phyloP scores from a whole-genome alignment of 2,113 vertebrate species.

The Protobothrops flavoviridis region DNA sequence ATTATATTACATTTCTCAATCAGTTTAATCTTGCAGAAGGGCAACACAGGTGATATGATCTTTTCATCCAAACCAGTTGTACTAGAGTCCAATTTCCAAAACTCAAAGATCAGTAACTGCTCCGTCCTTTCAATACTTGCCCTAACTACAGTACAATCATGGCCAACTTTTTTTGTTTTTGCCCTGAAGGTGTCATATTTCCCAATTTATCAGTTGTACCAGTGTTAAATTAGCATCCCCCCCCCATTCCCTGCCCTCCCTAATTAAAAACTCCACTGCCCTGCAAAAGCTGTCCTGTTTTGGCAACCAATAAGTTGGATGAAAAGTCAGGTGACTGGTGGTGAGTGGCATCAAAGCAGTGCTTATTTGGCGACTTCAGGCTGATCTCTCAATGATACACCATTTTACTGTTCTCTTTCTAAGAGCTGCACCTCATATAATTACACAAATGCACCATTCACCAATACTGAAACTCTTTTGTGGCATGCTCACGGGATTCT shows the following conservation, averaged over 20 bases:
- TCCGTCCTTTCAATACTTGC: neutral
- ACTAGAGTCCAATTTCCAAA: neutral
- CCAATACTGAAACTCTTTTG: neutral
- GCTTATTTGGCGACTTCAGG: neutral
- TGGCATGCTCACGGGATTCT: constrained; percentile 12
- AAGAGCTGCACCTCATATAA: neutral
- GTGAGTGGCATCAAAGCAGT: neutral
- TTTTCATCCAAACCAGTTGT: neutral
- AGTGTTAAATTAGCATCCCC: neutral
- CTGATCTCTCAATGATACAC: neutral
- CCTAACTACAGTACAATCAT: neutral
- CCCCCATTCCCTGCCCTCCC: neutral
- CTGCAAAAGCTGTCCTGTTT: neutral
- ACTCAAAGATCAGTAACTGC: neutral
- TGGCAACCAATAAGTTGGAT: neutral
- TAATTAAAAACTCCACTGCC: neutral
- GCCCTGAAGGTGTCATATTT: neutral
- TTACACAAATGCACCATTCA: fast-evolving
- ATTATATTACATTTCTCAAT: neutral
- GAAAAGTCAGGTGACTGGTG: neutral
- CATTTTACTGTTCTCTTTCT: neutral
- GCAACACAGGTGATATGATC: neutral
- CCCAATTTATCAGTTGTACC: neutral
- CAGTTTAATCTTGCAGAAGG: neutral
- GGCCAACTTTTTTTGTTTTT: neutral